Conservation (phyloP, 2,888 invertebrate genomes). For the Watsonalla cultraria region DNA sequence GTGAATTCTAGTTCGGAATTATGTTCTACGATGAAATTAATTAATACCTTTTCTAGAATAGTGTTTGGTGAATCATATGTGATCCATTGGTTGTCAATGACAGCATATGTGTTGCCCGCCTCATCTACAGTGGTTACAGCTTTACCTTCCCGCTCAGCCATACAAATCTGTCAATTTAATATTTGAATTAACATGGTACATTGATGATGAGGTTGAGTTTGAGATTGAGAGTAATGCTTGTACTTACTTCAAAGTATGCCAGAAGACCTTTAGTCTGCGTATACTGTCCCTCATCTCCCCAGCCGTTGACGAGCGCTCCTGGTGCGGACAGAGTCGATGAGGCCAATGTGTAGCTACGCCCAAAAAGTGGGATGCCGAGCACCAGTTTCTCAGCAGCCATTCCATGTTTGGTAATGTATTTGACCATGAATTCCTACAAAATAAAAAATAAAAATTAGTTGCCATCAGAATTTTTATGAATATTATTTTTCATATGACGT, state of each 20-base stretch:
- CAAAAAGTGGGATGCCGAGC: slow-evolving; percentile 85
- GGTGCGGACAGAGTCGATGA: slow-evolving; percentile 70
- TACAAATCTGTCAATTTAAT: slow-evolving; percentile 65
- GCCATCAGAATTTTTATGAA: neutral
- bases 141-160: slow-evolving; percentile 75
- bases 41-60: slow-evolving; percentile 80
- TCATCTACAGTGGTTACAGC: slow-evolving; percentile 77
- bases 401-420: slow-evolving; percentile 81
- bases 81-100: slow-evolving; percentile 88
- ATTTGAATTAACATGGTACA: too few species aligned
- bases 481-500: neutral
- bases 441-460: neutral
- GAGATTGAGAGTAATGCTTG: neutral
- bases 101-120: slow-evolving; percentile 82
- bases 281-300: slow-evolving; percentile 82
- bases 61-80: slow-evolving; percentile 86
- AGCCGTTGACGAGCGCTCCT: slow-evolving; percentile 79
- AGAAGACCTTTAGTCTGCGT: slow-evolving; percentile 83
- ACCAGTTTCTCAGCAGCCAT: slow-evolving; percentile 83
- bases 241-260: slow-evolving; percentile 84
- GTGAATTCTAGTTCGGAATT: neutral
- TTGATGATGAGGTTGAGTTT: too few species aligned
- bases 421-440: slow-evolving; percentile 81
- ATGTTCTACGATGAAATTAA: slow-evolving; percentile 1
- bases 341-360: slow-evolving; percentile 83